These are phyloP conservation scores for Pseudomugil gertrudae DNA, from an alignment of 2,797 vertebrate genomes.

Conservation along the genomic window DNA sequence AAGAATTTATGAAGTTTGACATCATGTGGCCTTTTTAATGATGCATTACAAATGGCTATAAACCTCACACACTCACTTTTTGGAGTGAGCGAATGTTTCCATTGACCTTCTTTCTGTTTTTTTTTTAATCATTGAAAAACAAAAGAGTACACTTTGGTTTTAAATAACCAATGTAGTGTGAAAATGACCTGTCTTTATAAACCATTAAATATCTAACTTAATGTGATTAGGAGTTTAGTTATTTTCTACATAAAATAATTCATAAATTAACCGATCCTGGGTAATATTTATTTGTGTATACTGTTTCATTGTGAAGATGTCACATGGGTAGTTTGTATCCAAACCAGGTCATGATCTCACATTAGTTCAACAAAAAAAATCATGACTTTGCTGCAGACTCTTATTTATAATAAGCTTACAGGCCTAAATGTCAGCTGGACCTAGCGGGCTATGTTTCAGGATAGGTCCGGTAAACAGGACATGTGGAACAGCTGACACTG, in stretches of 20 bases:
- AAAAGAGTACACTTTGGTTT: background rate
- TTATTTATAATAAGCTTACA: background rate
- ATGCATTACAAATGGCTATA: background rate
- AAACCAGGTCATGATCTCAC: conserved; percentile 5
- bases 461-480: conserved; percentile 53
- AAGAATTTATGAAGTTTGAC: background rate
- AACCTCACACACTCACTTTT: no score
- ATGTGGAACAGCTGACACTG: conserved; percentile 67
- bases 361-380: background rate
- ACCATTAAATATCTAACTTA: background rate
- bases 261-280: no score
- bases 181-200: background rate
- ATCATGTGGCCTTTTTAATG: background rate
- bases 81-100: background rate
- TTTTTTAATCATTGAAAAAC: background rate
- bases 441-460: conserved; percentile 26
- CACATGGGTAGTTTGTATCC: conserved; percentile 31
- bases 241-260: background rate
- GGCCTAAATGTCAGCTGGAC: conserved; percentile 13
- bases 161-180: background rate
- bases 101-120: background rate
- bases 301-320: conserved; percentile 18
- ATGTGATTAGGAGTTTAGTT: background rate
- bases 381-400: background rate
- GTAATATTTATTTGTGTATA: no score